These are phyloP conservation scores for Rhagologus leucostigma DNA, from an alignment of 2,113 vertebrate genomes.

Conservation along the genomic window DNA sequence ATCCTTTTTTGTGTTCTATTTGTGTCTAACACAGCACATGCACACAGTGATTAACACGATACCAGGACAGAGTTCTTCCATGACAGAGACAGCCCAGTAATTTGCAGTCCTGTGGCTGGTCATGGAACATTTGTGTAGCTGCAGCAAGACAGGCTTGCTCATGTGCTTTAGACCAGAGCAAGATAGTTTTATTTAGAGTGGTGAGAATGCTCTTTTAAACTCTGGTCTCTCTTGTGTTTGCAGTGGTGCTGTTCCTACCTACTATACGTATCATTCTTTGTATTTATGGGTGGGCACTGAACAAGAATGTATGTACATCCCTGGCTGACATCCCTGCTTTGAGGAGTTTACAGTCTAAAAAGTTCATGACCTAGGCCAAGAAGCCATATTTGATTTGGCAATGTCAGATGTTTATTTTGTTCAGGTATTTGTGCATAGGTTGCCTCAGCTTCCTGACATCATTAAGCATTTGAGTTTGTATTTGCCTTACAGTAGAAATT, in stretches of 20 bases:
- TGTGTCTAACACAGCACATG: neutral
- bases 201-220: neutral
- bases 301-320: neutral
- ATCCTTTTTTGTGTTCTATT: neutral
- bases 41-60: neutral
- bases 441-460: neutral
- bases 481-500: neutral
- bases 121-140: neutral
- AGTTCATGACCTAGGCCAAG: neutral
- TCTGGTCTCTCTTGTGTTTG: neutral
- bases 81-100: neutral
- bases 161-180: neutral
- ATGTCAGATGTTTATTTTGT: neutral
- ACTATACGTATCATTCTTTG: neutral
- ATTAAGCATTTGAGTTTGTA: neutral
- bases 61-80: neutral
- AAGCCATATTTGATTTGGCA: neutral
- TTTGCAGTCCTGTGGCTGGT: neutral
- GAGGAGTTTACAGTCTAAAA: neutral
- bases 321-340: neutral
- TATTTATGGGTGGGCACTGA: neutral
- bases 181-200: neutral
- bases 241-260: neutral
- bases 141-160: accelerated
- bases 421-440: neutral